Percentiles rank a stretch among this genome's conserved stretches.
Evolutionary conservation across 1,140 invertebrate genomes (phyloP).

Genomic region (Macrobrachium nipponense): DNA sequence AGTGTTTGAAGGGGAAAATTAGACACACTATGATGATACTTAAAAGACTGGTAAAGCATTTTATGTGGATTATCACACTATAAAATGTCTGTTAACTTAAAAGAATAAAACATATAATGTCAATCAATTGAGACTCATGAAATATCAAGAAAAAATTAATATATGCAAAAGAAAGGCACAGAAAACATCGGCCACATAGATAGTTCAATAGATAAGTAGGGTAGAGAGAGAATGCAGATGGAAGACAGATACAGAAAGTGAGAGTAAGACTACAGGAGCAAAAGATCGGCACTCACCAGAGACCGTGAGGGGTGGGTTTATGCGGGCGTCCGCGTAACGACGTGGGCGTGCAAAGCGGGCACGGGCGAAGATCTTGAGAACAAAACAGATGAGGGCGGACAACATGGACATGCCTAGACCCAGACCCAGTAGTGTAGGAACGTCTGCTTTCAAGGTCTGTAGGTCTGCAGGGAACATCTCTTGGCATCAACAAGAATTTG

Average conservation of each 20-base stretch:
- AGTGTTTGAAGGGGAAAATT: no score
- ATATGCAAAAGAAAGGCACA: no score
- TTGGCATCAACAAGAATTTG: no score
- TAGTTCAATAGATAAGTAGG: no score
- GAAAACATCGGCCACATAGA: no score
- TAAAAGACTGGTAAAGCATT: no score
- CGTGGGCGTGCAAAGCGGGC: slow-evolving; percentile 78
- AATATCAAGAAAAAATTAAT: no score
- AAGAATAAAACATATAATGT: no score
- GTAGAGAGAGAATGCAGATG: slow-evolving; percentile 11
- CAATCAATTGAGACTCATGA: no score
- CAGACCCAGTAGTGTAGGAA: slow-evolving; percentile 84
- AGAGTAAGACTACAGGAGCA: neutral
- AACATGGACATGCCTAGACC: slow-evolving; percentile 84
- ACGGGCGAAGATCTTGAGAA: slow-evolving; percentile 82
- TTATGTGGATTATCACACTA: no score
- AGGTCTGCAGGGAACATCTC: slow-evolving; percentile 73
- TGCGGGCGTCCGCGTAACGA: slow-evolving; percentile 83
- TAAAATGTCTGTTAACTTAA: no score
- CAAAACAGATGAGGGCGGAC: slow-evolving; percentile 85
- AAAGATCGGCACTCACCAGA: slow-evolving; percentile 74
- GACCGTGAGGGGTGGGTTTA: slow-evolving; percentile 84
- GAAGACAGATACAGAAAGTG: neutral
- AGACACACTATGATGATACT: no score
- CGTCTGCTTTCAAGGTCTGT: slow-evolving; percentile 82